Evolutionary conservation across 2,113 vertebrate genomes (phyloP), one percentile per base, ranked within the genome.

Genomic region (Sorex araneus): DNA sequence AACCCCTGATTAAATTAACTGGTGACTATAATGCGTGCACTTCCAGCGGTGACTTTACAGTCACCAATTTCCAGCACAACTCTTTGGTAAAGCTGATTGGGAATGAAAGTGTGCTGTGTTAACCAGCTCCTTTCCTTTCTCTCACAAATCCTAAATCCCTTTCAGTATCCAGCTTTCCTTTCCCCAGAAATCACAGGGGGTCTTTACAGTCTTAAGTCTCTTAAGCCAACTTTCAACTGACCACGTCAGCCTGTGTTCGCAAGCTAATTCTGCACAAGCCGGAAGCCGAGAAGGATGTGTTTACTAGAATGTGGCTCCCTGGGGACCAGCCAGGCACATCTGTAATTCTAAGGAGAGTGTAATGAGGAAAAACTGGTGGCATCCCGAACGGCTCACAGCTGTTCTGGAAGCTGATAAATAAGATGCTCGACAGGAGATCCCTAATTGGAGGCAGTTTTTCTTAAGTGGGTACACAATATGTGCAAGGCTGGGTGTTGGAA

Each of bases 361-460:
- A 96, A 97, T 95, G 94, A 97, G 95, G 92, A 95, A 94, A 95
- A 96, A 90, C 95, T 28, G 87, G 96, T 91, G 94, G 81, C 74
- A 64, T 92, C 88, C 94, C 85, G 94, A 96, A 96, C 82, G 94
- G 92, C 84, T 95, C 94, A 95, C 97, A 97, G 97, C 92, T 97
- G 95, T 93, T 96, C 87, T 94, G 87, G 96, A 96, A 95, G 92
- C 96, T 91, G 94, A 96, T 96, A 96, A 95, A 94, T 95, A 94
- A 95, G 94, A 94, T 23, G 69, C 95, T 92, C 93, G 19, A 96
- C 94, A 96, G 97, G 97, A 96, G 94, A 94, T 90, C 94, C 67
- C 84, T 97, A 96, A 96, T 96, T 96, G 96, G 91, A 96, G 94
- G 92, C 91, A 83, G 96, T 96, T 97, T 96, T 96, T 96, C 96